A percentile compares a stretch with the other conserved stretches of the same genome.
Evolutionary conservation across 1,140 invertebrate species (phyloP).

Genomic region (Anadara kagoshimensis): DNA sequence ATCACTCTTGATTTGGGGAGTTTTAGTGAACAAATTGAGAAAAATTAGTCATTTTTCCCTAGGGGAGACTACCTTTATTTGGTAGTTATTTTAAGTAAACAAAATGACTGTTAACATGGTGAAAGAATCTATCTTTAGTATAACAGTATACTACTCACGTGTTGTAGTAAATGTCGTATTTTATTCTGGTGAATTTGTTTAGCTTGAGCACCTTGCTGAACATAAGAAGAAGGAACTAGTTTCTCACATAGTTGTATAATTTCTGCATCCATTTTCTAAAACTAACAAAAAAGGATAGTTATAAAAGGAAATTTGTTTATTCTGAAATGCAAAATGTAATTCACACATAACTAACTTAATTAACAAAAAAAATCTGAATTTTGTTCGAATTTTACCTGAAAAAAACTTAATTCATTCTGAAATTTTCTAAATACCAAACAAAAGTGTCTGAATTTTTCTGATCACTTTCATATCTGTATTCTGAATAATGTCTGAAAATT

Average conservation of each 20-base stretch:
- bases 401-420: no score
- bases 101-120: neutral
- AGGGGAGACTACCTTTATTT: no score
- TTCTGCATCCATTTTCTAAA: constrained; percentile 24
- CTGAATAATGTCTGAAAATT: no score
- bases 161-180: constrained; percentile 36
- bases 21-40: neutral
- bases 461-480: no score
- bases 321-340: no score
- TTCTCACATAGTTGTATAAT: constrained; percentile 33
- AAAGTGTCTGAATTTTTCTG: no score
- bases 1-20: neutral
- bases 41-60: no score
- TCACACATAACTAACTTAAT: no score
- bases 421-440: no score
- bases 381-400: no score
- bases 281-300: neutral
- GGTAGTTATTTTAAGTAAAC: neutral
- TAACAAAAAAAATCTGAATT: no score
- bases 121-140: neutral
- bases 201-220: constrained; percentile 37
- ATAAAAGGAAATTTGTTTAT: no score
- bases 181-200: constrained; percentile 30
- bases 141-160: constrained; percentile 33
- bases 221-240: constrained; percentile 32